Percentiles rank a stretch among this genome's conserved stretches.
phyloP scores from a whole-genome alignment of 2,113 vertebrate species.

The Pluvialis apricaria region DNA sequence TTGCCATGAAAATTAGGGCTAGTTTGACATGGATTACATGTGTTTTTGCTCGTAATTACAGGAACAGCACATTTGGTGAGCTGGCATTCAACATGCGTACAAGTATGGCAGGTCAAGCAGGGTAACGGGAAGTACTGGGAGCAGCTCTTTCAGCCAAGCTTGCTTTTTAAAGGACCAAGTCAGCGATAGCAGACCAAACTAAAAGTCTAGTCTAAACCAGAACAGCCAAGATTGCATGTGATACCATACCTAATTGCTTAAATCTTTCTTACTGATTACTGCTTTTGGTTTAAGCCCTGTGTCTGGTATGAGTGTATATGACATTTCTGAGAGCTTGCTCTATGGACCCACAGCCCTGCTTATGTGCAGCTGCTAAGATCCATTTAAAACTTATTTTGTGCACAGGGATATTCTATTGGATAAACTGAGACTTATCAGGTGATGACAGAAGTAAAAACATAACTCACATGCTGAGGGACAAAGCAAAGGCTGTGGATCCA shows the following conservation, averaged over 20 bases:
- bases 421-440: not conserved
- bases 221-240: not conserved
- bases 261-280: not conserved
- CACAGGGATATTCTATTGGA: not conserved
- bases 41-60: not conserved
- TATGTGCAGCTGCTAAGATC: not conserved
- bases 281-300: not conserved
- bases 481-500: not conserved
- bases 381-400: not conserved
- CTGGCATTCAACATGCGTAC: not conserved
- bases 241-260: not conserved
- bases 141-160: not conserved
- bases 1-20: not conserved
- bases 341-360: not conserved
- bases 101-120: constrained; percentile 1
- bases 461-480: not conserved
- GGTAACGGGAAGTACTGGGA: not conserved
- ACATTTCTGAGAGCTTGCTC: not conserved
- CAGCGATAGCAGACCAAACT: not conserved
- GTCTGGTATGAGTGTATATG: not conserved
- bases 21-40: constrained; percentile 2
- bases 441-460: not conserved
- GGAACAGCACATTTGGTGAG: not conserved
- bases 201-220: not conserved
- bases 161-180: not conserved